These are phyloP conservation scores for Panonychus citri DNA, from an alignment of 1,140 invertebrate species.

Conservation along the genomic window DNA sequence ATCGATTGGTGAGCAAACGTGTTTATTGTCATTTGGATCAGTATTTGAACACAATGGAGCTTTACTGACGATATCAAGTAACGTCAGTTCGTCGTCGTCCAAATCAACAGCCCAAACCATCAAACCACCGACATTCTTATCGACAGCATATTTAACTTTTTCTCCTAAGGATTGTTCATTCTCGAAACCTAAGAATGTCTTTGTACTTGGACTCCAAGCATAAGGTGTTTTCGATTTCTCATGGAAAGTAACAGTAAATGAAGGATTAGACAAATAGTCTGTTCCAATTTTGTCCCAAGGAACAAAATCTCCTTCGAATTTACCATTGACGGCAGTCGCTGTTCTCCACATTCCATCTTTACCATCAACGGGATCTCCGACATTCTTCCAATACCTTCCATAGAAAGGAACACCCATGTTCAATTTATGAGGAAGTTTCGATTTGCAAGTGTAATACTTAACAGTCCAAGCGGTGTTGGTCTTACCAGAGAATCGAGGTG, in stretches of 20 bases:
- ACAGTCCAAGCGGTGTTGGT: slow-evolving; percentile 19
- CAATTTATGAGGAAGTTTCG: slow-evolving; percentile 16
- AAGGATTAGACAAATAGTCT: neutral
- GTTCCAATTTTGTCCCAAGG: neutral
- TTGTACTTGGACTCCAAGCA: neutral
- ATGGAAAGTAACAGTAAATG: neutral
- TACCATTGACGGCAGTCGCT: neutral
- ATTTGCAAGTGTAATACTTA: slow-evolving; percentile 18
- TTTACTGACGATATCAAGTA: slow-evolving; percentile 13
- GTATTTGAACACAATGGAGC: neutral
- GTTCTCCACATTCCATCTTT: neutral
- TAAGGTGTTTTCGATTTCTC: slow-evolving; percentile 6
- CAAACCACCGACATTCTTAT: slow-evolving; percentile 17
- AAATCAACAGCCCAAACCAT: slow-evolving; percentile 20
- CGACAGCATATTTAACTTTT: slow-evolving; percentile 16
- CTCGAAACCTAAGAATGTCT: slow-evolving; percentile 8
- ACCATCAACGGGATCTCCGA: slow-evolving; percentile 14
- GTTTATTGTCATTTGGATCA: neutral
- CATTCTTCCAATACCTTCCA: slow-evolving; percentile 19
- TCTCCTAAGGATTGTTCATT: slow-evolving; percentile 1
- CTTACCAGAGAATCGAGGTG: slow-evolving; percentile 18
- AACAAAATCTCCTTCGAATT: neutral
- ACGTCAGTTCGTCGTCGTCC: slow-evolving; percentile 15
- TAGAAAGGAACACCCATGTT: slow-evolving; percentile 20
- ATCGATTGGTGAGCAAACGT: neutral